Evolutionary conservation across 2,888 invertebrate genomes (phyloP).

Genomic region (Baccha elongata): DNA sequence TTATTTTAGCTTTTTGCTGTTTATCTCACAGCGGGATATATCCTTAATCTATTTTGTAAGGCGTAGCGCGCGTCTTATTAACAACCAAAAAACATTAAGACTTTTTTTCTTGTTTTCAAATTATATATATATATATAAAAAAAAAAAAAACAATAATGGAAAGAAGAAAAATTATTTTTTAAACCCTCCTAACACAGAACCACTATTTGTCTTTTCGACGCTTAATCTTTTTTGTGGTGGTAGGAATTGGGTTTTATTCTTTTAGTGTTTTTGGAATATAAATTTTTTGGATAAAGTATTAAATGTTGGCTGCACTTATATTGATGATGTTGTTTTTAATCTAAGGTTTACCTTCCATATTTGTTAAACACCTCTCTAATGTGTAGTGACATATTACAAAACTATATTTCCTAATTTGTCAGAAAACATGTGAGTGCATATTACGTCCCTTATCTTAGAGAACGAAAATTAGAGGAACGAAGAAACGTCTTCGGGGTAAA

Average conservation of each 20-base stretch:
- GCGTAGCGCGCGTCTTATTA: constrained; percentile 62
- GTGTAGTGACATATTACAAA: too few species aligned
- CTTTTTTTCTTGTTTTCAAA: constrained; percentile 31
- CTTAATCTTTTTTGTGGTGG: constrained; percentile 59
- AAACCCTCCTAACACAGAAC: constrained; percentile 62
- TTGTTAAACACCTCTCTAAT: too few species aligned
- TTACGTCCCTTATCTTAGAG: too few species aligned
- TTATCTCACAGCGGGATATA: constrained; percentile 67
- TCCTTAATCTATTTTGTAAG: constrained; percentile 69
- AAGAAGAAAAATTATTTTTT: constrained; percentile 62
- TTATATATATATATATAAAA: not conserved
- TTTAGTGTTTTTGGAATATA: constrained; percentile 5
- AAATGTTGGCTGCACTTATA: not conserved
- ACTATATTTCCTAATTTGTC: too few species aligned
- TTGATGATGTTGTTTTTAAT: not conserved
- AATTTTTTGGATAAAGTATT: not conserved
- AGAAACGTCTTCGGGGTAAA: too few species aligned
- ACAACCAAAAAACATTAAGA: constrained; percentile 42
- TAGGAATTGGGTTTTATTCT: constrained; percentile 29
- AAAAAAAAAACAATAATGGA: not conserved
- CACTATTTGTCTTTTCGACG: constrained; percentile 71
- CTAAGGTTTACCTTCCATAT: not conserved
- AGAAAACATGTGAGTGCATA: too few species aligned
- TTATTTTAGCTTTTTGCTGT: constrained; percentile 45
- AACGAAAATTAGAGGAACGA: too few species aligned